Percentiles rank a stretch among this genome's conserved stretches.
These are phyloP conservation scores for Gymnobelideus leadbeateri DNA, from an alignment of 2,113 vertebrate genomes.

Conservation along the genomic window DNA sequence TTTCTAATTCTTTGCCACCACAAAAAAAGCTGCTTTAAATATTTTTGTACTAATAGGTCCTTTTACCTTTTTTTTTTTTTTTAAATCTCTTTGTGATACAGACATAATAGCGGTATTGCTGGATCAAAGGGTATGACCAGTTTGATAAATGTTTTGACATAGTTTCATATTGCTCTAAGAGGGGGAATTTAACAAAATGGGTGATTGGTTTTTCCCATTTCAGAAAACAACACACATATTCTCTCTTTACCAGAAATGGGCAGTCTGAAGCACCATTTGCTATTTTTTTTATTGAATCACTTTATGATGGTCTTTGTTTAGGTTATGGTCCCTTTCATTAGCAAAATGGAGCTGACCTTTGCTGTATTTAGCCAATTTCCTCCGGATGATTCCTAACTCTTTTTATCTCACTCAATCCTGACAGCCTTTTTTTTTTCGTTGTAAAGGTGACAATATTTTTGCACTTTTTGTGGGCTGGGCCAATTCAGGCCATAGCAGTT, in stretches of 20 bases:
- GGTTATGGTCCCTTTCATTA: neutral
- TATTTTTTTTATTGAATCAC: neutral
- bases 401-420: neutral
- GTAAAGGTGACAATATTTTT: constrained; percentile 93
- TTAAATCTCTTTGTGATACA: neutral
- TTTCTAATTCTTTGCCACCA: too few species aligned
- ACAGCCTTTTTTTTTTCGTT: constrained; percentile 58
- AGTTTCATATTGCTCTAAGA: neutral
- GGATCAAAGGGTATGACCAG: neutral
- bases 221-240: neutral
- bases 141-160: neutral
- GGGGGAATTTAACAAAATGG: neutral
- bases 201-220: neutral
- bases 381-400: fast-evolving
- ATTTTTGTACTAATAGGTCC: too few species aligned
- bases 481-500: constrained; percentile 91
- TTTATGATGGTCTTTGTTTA: neutral
- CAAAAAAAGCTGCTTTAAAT: too few species aligned
- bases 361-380: neutral
- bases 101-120: neutral
- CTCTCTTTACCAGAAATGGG: neutral
- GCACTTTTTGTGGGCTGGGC: constrained; percentile 95
- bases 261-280: neutral
- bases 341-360: neutral
- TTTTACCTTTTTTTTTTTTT: too few species aligned